These are phyloP conservation scores for Harpagus bidentatus DNA, from an alignment of 2,113 vertebrate species.

Conservation along the genomic window DNA sequence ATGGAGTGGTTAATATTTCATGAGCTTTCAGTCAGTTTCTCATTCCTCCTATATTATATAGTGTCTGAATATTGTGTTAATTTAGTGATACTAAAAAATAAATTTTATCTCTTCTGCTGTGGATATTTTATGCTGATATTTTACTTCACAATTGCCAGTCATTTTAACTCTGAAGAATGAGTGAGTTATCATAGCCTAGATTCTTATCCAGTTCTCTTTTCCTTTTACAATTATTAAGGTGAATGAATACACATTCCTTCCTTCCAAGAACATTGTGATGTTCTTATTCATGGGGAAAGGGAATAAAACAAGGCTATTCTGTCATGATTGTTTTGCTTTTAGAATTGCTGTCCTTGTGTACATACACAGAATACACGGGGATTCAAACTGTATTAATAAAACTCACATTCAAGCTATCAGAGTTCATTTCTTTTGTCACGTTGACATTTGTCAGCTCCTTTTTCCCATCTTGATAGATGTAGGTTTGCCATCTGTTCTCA, in stretches of 20 bases:
- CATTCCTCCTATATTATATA: neutral
- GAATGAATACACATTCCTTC: neutral
- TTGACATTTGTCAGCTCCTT: neutral
- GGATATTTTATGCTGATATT: conserved; percentile 4
- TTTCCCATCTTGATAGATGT: neutral
- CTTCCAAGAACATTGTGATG: neutral
- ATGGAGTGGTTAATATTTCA: neutral
- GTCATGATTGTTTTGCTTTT: neutral
- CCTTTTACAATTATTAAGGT: neutral
- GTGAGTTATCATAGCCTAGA: neutral
- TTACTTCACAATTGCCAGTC: neutral
- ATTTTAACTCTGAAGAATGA: conserved; percentile 5
- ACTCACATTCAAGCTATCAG: neutral
- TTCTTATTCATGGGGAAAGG: neutral
- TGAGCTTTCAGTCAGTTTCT: conserved; percentile 36
- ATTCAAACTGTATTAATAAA: conserved; percentile 40
- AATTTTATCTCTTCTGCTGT: neutral
- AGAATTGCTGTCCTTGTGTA: neutral
- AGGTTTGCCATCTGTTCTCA: conserved; percentile 53
- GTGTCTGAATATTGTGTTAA: neutral
- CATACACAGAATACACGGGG: neutral
- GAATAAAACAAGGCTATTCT: neutral
- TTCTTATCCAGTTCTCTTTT: neutral
- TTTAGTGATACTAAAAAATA: neutral
- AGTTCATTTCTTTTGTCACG: conserved; percentile 29